Base-by-base conservation (phyloP, 2,113 vertebrate species). In the Cyprinodon variegatus region DNA sequence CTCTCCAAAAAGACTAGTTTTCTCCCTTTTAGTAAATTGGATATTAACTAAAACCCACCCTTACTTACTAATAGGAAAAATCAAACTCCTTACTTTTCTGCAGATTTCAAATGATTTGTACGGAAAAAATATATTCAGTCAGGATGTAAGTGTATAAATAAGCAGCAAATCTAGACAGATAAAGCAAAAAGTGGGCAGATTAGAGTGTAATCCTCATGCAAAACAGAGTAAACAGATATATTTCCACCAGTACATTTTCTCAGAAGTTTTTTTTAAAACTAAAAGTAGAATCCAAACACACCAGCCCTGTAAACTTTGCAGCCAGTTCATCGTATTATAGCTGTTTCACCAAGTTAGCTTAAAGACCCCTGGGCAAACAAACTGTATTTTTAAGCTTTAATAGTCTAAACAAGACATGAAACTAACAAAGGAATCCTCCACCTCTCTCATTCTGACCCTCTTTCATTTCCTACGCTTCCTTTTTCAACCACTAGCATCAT, bases 401-500 rank as follows among this genome's bases (percentile, higher is more conserved):
- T 90, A 90, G 87, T 80, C 81, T 87, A 89, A 92, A 89, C 87
- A 83, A 90, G 86, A 76, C 79, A 81, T 75, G 74, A 72, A 85
- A 73, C 85, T 88, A 90, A 93, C 92, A 92, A 92, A 92, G 82
- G 76, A 85, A 59, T 74, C 84, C 62, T 83, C 70, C 89, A 74
- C 64, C 86, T 76, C 74, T 85, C 89, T 89, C 70, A 84, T 82
- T 88, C 89, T 87, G 78, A 67, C 77, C 77, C 71, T 61, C 83
- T 93, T 90, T 92, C 86, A 90, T 91, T 90, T 92, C 89, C 75
- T 77, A 87, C 68, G 82, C 88, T 90, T 92, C 86, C 86, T 90
- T 91, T 89, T 91, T 88, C 88, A 89, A 93, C 87, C 81, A 37
- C 83, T 77, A 91, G 92, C 91, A 90, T 93, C 92, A 92, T 93